Evolutionary conservation across 2,888 invertebrate species (phyloP), one percentile per base, ranked within the genome.

Genomic region (Mythimna loreyi): DNA sequence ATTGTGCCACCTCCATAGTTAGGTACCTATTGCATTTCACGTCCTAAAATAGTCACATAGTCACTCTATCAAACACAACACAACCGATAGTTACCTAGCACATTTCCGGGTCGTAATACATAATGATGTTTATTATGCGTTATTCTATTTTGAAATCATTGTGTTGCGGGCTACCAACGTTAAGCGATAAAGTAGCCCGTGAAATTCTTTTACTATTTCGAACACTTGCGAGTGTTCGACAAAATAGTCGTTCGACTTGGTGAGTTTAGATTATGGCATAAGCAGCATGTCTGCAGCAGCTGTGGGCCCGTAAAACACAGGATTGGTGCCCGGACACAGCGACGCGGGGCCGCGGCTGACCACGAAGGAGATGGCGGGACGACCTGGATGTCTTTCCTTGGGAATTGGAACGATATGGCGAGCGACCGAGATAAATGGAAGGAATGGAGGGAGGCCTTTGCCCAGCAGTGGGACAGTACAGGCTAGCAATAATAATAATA

Each of bases 21-120:
- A 28, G 28, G 28, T 28, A 28, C 28, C 28, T 28, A 72, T 75
- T 67, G 71, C 57, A 75, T 57, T 57, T 72, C 25, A 72, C 25
- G 16, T 53, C 72, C 67, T 67, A 75, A 72, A 75, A 53, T 47
- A 47, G 72, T 25, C 52, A 43, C 45, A 43, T 28, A 40, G 61
- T 43, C 21, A 72, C 40, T 69, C 33, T 7, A 21, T 21, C 13
- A 33, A 21, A 5, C n/a, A 33, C 61, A 21, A 5, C n/a, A 33
- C 61, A 21, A 45, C 13, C 43, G 43, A 61, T 28, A 61, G 40
- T 60, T 60, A 72, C 50, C 50, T 19, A 21, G 21, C 25, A 45
- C 36, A 68, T 72, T 52, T 52, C 68, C 68, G 33, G 73, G 43
- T 72, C 23, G 49, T 61, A 50, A 43, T 50, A 40, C 19, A 16